These are phyloP conservation scores for Physocephala rufipes DNA, from an alignment of 2,888 invertebrate species.

Conservation along the genomic window DNA sequence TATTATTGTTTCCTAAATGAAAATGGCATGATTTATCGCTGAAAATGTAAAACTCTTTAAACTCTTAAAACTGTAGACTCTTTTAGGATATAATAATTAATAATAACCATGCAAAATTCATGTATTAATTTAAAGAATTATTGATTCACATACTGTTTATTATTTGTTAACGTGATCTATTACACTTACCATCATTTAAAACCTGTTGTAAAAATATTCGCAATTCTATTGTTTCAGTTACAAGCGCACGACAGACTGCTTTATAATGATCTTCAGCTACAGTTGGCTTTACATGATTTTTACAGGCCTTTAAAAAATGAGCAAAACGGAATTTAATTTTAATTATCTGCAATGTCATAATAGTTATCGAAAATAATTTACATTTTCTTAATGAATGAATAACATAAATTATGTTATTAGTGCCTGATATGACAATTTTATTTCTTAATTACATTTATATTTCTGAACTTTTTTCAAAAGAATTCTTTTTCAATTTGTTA, in stretches of 20 bases:
- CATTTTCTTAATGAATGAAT: background rate
- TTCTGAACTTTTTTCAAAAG: background rate
- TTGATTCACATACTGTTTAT: too few species aligned
- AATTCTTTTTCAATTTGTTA: background rate
- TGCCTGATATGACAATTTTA: too few species aligned
- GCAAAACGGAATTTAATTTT: conserved; percentile 6
- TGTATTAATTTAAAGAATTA: background rate
- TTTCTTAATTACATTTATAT: background rate
- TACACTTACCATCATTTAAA: conserved; percentile 66
- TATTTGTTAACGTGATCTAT: background rate
- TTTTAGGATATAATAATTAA: background rate
- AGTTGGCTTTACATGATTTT: conserved; percentile 67
- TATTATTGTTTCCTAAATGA: too few species aligned
- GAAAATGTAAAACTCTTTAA: conserved; percentile 9
- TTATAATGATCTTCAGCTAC: conserved; percentile 74
- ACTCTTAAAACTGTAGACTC: conserved; percentile 12
- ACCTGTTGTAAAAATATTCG: conserved; percentile 90
- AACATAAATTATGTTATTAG: conserved; percentile 14
- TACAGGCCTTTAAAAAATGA: conserved; percentile 67
- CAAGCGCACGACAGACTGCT: conserved; percentile 91
- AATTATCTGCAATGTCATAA: too few species aligned
- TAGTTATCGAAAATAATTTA: too few species aligned
- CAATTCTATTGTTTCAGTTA: conserved; percentile 90
- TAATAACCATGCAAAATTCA: background rate
- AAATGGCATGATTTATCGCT: background rate